Percentiles rank a stretch among this genome's conserved stretches.
Evolutionary conservation across 2,797 vertebrate genomes (phyloP).

Genomic region (Microchirus variegatus): DNA sequence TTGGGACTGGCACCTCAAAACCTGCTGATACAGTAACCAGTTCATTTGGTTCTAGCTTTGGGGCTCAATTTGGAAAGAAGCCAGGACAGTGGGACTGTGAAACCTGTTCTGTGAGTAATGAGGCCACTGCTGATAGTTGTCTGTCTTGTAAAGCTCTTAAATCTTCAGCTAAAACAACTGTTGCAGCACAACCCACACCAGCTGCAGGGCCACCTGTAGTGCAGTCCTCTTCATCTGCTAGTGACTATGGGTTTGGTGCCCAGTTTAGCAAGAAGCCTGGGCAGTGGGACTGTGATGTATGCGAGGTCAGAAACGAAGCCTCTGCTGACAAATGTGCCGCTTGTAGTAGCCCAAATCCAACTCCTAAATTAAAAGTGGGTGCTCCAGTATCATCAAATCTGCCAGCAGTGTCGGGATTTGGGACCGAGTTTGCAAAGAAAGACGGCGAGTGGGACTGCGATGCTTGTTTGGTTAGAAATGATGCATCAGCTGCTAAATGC

Average conservation of each 20-base stretch:
- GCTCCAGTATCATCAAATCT: constrained; percentile 21
- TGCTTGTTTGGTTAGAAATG: constrained; percentile 61
- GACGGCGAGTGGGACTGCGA: constrained; percentile 63
- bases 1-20: constrained; percentile 68
- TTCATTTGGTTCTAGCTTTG: constrained; percentile 66
- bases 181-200: constrained; percentile 41
- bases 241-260: constrained; percentile 76
- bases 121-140: constrained; percentile 61
- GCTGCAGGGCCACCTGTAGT: constrained; percentile 30
- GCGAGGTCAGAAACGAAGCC: constrained; percentile 81
- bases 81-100: constrained; percentile 68
- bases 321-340: constrained; percentile 77
- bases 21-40: constrained; percentile 38
- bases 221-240: constrained; percentile 17
- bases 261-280: constrained; percentile 83
- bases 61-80: constrained; percentile 67
- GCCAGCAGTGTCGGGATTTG: constrained; percentile 57
- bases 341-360: constrained; percentile 79
- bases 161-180: constrained; percentile 47
- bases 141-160: constrained; percentile 74
- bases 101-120: constrained; percentile 66
- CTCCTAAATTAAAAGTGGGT: constrained; percentile 51
- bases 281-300: constrained; percentile 85
- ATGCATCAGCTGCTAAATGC: constrained; percentile 51
- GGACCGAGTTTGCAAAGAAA: constrained; percentile 58